Evolutionary conservation across 2,888 invertebrate genomes (phyloP), one percentile per base, ranked within the genome.

Genomic region (Acronicta aceris): DNA sequence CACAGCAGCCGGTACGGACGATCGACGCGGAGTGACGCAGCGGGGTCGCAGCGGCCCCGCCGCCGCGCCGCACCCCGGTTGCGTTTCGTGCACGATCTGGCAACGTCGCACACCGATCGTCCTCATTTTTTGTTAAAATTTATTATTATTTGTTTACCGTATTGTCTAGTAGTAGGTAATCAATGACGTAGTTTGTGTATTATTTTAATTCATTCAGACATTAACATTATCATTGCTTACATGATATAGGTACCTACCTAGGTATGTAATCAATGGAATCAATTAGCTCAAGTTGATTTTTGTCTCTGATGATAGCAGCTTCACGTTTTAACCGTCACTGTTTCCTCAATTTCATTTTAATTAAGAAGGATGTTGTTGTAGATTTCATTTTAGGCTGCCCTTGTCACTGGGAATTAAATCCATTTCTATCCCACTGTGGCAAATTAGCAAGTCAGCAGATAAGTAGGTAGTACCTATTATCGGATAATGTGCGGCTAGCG

Each of bases 21-120:
- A 67, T 79, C 77, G 78, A 61, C 75, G 80, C 71, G 82, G 65
- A 87, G 81, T 81, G 87, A 77, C 87, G 89, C 80, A 81, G 89
- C 85, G 86, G 85, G 77, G 81, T 81, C 84, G 84, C 88, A 76
- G 88, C 89, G 81, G 81, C 78, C 78, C 74, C 79, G 84, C 83
- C 65, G 81, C 78, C 78, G 73, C 79, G 84, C 83, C 65, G 65
- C 65, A 65, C 71, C 77, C 49, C 62, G 52, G 61, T 60, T 67
- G 78, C 78, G 78, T 76, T 78, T 78, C 64, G 69, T 66, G 77
- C 78, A 73, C 82, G 78, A 67, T 74, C 76, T 82, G 84, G 84
- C 84, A 84, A 84, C 84, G 81, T 72, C 81, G 82, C 82, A 56
- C 53, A 54, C 57, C 66, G 59, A 56, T 50, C 59, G 54, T 51